Base-by-base conservation (phyloP, 2,113 vertebrate species). In the Dermatemys mawii region DNA sequence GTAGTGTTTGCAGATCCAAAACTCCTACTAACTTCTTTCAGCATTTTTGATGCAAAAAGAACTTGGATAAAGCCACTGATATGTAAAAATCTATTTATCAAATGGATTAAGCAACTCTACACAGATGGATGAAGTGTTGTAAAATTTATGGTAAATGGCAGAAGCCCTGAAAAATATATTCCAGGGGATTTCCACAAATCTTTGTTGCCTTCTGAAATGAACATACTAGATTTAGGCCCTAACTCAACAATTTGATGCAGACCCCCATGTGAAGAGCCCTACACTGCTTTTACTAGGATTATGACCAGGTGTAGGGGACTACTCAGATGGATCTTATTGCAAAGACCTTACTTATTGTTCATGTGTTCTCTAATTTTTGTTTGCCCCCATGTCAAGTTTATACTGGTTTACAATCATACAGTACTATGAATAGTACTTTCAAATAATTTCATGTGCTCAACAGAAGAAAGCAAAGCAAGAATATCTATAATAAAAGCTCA, bases 391-490 rank as follows among this genome's bases (percentile, higher is more conserved):
- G 35, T 67, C 17, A 8, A 67, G 80, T 3, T 22, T 11, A 67
- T 6, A 11, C 3, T 8, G 14, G 6, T 53, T 81, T 38, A 38
- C 38, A 81, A 22, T 48, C 46, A 78, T 87, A 60, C 24, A n/a
- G n/a, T n/a, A n/a, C n/a, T 85, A 19, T 29, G 6, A 92, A 50
- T 1, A 80, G 7, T n/a, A 83, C 5, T 5, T 92, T 73, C 35
- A 26, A 95, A 57, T 81, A 84, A 63, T 73, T 90, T 51, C 38
- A 51, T 32, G 16, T 11, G 83, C 84, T 38, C 32, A 83, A 81
- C 4, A 88, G 78, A 88, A 86, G 81, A 57, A 91, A 83, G 81
- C 53, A 92, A 91, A 84, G 79, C 83, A 83, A 75, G 81, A 35
- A 89, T 29, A 63, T 0, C 6, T 11, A 9, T 4, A 96, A 38